Base-by-base conservation (phyloP, 2,113 vertebrate genomes). In the Prolemur simus region DNA sequence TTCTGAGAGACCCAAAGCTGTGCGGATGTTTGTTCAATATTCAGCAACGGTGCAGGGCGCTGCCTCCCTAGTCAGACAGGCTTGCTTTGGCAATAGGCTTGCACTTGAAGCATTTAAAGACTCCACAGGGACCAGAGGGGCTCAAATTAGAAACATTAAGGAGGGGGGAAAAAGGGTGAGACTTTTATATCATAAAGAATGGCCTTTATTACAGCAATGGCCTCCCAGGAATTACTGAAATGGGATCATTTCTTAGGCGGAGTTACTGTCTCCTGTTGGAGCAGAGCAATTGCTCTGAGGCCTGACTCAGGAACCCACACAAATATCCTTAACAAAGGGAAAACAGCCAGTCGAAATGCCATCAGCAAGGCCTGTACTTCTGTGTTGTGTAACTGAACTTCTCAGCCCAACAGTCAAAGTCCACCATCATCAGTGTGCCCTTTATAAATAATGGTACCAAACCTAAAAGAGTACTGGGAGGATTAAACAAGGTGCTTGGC, bases 151-250 rank as follows among this genome's bases (percentile, higher is more conserved):
- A 88, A 97, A 94, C 85, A 45, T 63, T 94, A 83, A 96, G 93
- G 94, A 92, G 94, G 71, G 80, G 63, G 87, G 34, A 17, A 45
- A 80, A 95, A 85, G 87, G 88, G 89, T 92, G 92, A 97, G 95
- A 96, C 92, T 96, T 97, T 97, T 96, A 85, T 96, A 95, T 97
- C 92, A 82, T 85, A 94, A 97, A 97, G 96, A 98, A 96, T 93
- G 94, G 84, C 97, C 95, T 96, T 97, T 81, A 45, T 86, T 97
- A 80, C 89, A 97, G 76, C 25, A 18, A 60, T 71, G 92, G 91
- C 88, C 86, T 92, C 93, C 95, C 63, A 87, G 73, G 87, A 78
- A 94, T 97, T 94, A 95, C 94, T 91, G 94, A 87, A 87, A 96
- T 89, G 90, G 92, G 87, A 98, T 42, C 71, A 42, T 96, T 95